Base-by-base conservation (phyloP, 2,888 invertebrate genomes). In the Tiliacea citrago region DNA sequence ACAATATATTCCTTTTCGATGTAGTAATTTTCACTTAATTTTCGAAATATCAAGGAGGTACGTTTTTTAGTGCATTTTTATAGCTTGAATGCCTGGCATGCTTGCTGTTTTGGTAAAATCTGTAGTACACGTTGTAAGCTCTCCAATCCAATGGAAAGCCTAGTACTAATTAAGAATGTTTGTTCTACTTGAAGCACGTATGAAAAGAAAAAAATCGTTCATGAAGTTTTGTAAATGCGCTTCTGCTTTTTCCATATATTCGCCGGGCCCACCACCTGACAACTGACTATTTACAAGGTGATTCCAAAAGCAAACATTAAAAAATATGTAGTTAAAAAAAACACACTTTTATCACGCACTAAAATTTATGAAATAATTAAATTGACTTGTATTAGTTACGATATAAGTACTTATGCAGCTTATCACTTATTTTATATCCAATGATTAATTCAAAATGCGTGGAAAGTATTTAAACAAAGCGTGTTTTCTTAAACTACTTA, bases 1-100 rank as follows among this genome's bases (percentile, higher is more conserved):
- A 53, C 49, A 63, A 61, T 72, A 69, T 74, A 57, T 74, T 72
- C 68, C 53, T 68, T 77, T 79, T 69, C 53, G 42, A 58, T 68
- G 62, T 13, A 16, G 51, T 53, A 58, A 75, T 75, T 69, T 72
- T 75, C 18, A 49, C 47, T 49, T 49, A 29, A 66, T 66, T 72
- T 53, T 55, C 12, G 21, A 45, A 60, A 63, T 49, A 45, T n/a
- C 51, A 49, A n/a, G n/a, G n/a, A n/a, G 6, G 7, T n/a, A 24
- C 10, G 35, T n/a, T 24, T 39, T 35, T 13, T 10, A 39, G 16
- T 62, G 35, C 55, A 49, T 45, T 71, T 47, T 39, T 58, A 35
- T 62, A n/a, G 35, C 16, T 69, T 47, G 10, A 21, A 45, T 57
- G 18, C 39, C 16, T 61, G 29, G 10, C 13, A 51, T 51, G 18